Percentiles rank a stretch among this genome's conserved stretches.
Conservation (phyloP, 2,888 invertebrate genomes). For the Tenodera sinensis region DNA sequence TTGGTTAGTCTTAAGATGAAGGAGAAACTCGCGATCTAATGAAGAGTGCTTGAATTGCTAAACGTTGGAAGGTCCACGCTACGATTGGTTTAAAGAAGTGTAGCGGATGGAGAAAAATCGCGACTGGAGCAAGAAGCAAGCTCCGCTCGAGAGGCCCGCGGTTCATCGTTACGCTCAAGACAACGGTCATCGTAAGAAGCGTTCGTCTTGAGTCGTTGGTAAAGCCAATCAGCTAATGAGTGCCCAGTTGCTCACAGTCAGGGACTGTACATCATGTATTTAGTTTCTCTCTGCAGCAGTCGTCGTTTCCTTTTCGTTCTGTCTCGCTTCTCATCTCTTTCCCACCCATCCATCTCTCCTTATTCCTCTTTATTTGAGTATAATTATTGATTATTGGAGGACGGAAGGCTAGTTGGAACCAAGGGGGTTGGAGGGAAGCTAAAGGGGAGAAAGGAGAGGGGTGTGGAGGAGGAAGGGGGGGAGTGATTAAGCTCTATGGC, state of each 20-base stretch:
- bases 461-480: conserved; percentile 40
- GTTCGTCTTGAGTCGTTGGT: background rate
- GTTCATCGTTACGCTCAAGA: background rate
- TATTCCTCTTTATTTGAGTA: conserved; percentile 34
- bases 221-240: conserved; percentile 14
- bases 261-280: conserved; percentile 20
- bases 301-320: conserved; percentile 16
- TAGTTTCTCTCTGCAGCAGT: conserved; percentile 19
- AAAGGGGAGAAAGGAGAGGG: conserved; percentile 37
- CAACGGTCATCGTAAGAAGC: background rate
- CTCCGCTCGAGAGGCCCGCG: background rate
- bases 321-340: conserved; percentile 17
- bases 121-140: no score
- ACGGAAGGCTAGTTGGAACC: conserved; percentile 34
- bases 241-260: background rate
- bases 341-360: conserved; percentile 28
- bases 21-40: background rate
- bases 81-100: background rate
- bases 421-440: conserved; percentile 38
- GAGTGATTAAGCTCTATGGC: conserved; percentile 58
- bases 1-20: background rate
- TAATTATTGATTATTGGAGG: conserved; percentile 34
- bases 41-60: background rate
- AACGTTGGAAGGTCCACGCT: background rate
- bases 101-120: background rate